Conservation (phyloP, 2,113 vertebrate genomes). For the Lepus timidus region DNA sequence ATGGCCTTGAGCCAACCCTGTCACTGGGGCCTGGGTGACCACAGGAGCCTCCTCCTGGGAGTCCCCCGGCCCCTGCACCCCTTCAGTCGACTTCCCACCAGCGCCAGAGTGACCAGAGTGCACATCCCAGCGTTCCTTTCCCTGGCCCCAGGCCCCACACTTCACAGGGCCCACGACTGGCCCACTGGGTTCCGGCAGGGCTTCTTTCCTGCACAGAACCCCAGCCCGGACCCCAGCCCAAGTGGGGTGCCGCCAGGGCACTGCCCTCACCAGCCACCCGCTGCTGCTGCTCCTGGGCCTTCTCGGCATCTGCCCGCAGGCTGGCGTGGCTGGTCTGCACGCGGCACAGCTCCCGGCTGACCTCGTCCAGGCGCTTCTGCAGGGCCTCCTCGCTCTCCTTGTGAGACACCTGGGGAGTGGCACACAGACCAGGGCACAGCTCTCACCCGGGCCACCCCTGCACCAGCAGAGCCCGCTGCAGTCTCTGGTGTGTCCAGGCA, state of each 20-base stretch:
- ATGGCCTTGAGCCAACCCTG: not conserved
- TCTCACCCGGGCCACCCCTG: not conserved
- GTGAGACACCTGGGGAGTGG: conserved; percentile 87
- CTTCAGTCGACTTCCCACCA: not conserved
- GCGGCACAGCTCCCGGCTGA: conserved; percentile 92
- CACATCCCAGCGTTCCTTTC: not conserved
- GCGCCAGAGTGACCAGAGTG: too few relatives aligned
- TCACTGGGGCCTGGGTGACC: not conserved
- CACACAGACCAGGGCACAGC: not conserved
- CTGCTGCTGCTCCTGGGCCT: conserved; percentile 91
- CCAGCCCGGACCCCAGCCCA: not conserved
- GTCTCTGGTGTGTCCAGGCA: not conserved
- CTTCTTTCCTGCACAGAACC: not conserved
- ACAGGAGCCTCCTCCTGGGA: not conserved
- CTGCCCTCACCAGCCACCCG: conserved; percentile 85
- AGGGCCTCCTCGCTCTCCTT: conserved; percentile 90
- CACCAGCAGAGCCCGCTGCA: not conserved
- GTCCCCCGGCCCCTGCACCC: not conserved
- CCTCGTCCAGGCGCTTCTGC: conserved; percentile 94
- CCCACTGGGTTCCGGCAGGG: not conserved
- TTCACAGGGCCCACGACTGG: not conserved
- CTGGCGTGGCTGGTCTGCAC: conserved; percentile 90
- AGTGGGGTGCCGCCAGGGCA: accelerated
- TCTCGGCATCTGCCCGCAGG: conserved; percentile 90
- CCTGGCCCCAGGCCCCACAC: accelerated